phyloP scores from a whole-genome alignment of 2,888 invertebrate species.

The Tillus elongatus region DNA sequence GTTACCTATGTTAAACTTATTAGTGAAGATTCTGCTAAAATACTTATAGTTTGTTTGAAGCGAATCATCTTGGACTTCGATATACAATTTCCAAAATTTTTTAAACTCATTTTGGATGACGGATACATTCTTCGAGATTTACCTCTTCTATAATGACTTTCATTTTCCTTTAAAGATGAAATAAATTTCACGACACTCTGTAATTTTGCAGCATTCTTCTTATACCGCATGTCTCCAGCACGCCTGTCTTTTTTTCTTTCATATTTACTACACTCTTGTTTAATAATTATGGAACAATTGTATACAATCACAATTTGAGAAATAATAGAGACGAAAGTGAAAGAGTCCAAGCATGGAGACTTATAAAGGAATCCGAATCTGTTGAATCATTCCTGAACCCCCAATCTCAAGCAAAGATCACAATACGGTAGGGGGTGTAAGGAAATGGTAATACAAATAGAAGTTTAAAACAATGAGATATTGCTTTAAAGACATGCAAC shows the following conservation, averaged over 20 bases:
- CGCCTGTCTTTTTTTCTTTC: conserved; percentile 2
- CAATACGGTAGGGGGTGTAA: too few relatives aligned
- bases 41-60: conserved; percentile 1
- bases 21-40: conserved; percentile 1
- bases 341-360: too few relatives aligned
- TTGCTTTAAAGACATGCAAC: too few relatives aligned
- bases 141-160: conserved; percentile 1
- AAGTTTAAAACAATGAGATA: too few relatives aligned
- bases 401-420: too few relatives aligned
- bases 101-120: neutral
- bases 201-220: neutral
- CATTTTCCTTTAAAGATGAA: neutral
- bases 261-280: neutral
- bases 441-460: too few relatives aligned
- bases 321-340: too few relatives aligned
- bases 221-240: neutral
- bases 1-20: neutral
- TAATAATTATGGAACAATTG: neutral
- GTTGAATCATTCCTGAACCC: too few relatives aligned
- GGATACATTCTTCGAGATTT: neutral
- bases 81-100: neutral
- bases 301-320: too few relatives aligned
- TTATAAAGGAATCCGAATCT: too few relatives aligned
- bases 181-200: neutral
- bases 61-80: neutral